Base-by-base conservation (phyloP, 2,888 invertebrate genomes). In the Peribatodes rhomboidaria region DNA sequence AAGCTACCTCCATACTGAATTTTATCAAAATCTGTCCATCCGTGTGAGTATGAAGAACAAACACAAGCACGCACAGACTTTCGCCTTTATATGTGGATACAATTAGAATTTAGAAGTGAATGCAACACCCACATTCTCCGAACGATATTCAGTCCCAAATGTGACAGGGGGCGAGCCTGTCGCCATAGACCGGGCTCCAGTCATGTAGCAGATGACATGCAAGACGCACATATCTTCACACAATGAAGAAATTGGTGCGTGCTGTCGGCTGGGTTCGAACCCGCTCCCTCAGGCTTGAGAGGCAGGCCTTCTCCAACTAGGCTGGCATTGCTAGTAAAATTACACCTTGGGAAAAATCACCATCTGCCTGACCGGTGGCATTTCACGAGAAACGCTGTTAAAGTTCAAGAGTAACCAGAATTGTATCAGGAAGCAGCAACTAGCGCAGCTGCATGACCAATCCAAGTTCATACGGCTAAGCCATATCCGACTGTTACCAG, bases 351-450 rank as follows among this genome's bases (percentile, higher is more conserved):
- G 50, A 35, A 35, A 20, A 35, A 18, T 13, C 2, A 16, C 31
- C 16, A 16, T 11, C 16, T 18, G 50, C 0, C 6, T 14, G 18
- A 37, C 13, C 8, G 8, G 33, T 53, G 53, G 53, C 60, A 54
- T 61, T 59, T 61, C 8, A 39, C 46, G 35, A 53, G 33, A 53
- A 22, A 44, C 44, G 16, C 20, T 27, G 27, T 11, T 44, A 16
- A 59, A 57, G 57, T 63, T 63, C 62, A 63, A 63, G 62, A 44
- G 7, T n/a, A 58, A 53, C 58, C 6, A 58, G 53, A 63, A 47
- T 47, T 46, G 20, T 20, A 47, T 20, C 57, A 53, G 63, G 63
- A 63, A 63, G 58, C 22, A 37, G 58, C 49, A 63, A 58, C 14
- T 27, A 22, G 20, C 13, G 16, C 1, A 7, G 14, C 39, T 42